phyloP scores from a whole-genome alignment of 2,113 vertebrate species.

The Phyllopteryx taeniolatus region DNA sequence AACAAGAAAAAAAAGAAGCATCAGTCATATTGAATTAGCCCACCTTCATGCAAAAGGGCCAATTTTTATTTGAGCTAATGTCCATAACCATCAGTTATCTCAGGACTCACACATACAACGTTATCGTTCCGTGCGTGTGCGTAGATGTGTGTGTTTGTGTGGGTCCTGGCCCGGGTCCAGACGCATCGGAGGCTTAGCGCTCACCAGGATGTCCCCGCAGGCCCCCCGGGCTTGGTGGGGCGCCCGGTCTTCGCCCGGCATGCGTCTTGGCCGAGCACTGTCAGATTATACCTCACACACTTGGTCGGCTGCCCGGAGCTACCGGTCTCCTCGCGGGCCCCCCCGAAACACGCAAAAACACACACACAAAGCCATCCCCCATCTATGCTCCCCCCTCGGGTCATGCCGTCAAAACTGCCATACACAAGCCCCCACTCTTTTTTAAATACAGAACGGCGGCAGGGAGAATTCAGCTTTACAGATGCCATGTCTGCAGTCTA shows the following conservation, averaged over 20 bases:
- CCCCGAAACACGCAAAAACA: constrained; percentile 8
- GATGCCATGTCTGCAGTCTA: neutral
- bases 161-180: constrained; percentile 60
- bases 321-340: constrained; percentile 42
- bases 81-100: constrained; percentile 38
- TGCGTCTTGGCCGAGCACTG: constrained; percentile 66
- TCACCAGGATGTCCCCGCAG: constrained; percentile 70
- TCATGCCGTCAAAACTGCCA: neutral
- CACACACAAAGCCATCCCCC: constrained; percentile 8
- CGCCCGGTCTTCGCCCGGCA: constrained; percentile 70
- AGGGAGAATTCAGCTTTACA: neutral
- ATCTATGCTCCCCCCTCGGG: neutral
- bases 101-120: constrained; percentile 25
- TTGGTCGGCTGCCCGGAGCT: constrained; percentile 64
- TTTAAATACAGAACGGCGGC: neutral
- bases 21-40: constrained; percentile 18
- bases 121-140: constrained; percentile 13
- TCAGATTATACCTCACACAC: constrained; percentile 70
- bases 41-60: neutral
- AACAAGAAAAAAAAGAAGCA: constrained; percentile 11
- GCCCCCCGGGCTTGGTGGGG: constrained; percentile 67
- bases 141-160: constrained; percentile 20
- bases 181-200: constrained; percentile 59
- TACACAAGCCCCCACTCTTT: neutral
- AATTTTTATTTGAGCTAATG: neutral